Evolutionary conservation across 2,797 vertebrate species (phyloP).

Genomic region (Mustela erminea): DNA sequence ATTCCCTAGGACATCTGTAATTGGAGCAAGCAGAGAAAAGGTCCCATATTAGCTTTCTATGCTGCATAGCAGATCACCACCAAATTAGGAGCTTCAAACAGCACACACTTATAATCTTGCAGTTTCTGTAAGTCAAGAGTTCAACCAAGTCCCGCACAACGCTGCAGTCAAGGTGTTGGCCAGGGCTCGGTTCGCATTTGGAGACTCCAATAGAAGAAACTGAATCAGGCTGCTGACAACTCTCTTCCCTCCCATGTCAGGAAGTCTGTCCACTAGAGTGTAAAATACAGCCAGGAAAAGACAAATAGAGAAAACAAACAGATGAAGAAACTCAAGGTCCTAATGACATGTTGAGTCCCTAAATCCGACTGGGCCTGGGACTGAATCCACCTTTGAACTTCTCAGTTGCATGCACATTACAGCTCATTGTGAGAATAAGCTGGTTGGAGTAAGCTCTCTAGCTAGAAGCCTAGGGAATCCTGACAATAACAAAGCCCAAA

Average conservation of each 20-base stretch:
- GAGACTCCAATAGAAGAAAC: not conserved
- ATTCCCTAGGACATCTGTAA: not conserved
- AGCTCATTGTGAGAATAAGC: not conserved
- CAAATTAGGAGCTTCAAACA: not conserved
- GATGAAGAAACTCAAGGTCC: not conserved
- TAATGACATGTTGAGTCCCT: not conserved
- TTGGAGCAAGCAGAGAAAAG: not conserved
- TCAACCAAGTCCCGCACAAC: not conserved
- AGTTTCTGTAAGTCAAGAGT: not conserved
- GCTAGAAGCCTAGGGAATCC: not conserved
- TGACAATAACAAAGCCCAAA: not conserved
- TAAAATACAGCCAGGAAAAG: not conserved
- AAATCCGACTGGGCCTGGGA: not conserved
- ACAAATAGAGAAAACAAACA: not conserved
- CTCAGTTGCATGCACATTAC: not conserved
- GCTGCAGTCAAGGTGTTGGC: not conserved
- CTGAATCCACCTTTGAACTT: not conserved
- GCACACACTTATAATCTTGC: not conserved
- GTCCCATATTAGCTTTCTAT: not conserved
- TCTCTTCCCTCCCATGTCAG: not conserved
- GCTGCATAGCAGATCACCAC: not conserved
- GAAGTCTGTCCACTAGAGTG: not conserved
- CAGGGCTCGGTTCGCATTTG: not conserved
- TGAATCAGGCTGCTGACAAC: not conserved
- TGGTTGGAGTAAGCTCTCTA: not conserved